phyloP scores from a whole-genome alignment of 2,113 vertebrate species.

The Limanda limanda region DNA sequence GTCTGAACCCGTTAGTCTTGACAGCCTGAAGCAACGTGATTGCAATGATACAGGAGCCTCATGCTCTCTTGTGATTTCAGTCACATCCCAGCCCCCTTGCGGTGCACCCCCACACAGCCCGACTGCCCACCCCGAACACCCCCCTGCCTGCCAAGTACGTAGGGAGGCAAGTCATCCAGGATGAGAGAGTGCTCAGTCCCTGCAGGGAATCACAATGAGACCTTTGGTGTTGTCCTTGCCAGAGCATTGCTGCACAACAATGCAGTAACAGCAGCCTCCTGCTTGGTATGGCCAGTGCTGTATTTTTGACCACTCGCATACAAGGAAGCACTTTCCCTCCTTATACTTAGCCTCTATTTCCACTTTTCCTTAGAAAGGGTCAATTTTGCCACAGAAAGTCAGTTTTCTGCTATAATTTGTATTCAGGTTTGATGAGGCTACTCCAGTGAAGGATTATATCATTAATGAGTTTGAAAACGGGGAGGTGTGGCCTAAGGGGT shows the following conservation, averaged over 20 bases:
- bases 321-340: neutral
- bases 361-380: neutral
- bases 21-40: constrained; percentile 61
- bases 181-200: constrained; percentile 62
- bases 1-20: constrained; percentile 49
- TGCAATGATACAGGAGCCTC: constrained; percentile 66
- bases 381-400: neutral
- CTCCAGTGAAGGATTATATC: neutral
- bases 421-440: neutral
- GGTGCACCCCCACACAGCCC: constrained; percentile 37
- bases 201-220: constrained; percentile 82
- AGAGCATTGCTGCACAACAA: constrained; percentile 44
- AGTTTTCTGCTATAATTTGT: neutral
- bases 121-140: constrained; percentile 63
- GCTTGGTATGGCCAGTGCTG: too few species aligned
- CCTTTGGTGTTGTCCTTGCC: constrained; percentile 59
- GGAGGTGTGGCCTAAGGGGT: too few species aligned
- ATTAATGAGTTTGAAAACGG: neutral
- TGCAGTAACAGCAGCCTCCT: constrained; percentile 46
- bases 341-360: neutral
- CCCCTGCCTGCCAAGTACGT: constrained; percentile 78
- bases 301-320: neutral
- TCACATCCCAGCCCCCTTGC: constrained; percentile 77
- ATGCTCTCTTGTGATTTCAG: constrained; percentile 80
- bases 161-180: constrained; percentile 74